Conservation (phyloP, 2,113 vertebrate genomes). For the Hippolais icterina region DNA sequence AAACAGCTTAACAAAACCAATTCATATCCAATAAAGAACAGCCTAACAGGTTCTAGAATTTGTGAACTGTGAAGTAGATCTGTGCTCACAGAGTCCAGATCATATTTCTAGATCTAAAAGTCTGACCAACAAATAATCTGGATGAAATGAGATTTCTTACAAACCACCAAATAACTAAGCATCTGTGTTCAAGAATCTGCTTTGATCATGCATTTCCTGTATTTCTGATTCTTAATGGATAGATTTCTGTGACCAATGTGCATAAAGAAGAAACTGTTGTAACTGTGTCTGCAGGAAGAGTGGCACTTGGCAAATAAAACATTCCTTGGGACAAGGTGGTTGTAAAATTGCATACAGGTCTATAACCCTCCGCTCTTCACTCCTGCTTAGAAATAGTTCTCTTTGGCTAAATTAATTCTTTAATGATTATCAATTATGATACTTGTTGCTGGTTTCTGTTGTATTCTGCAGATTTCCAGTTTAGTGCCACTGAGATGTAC, state of each 20-base stretch:
- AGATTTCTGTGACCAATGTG: neutral
- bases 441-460: slow-evolving; percentile 49
- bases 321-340: neutral
- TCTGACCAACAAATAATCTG: neutral
- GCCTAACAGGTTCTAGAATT: neutral
- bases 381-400: neutral
- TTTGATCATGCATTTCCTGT: neutral
- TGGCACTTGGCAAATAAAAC: slow-evolving; percentile 8
- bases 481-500: slow-evolving; percentile 16
- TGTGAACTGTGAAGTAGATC: neutral
- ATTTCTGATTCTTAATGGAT: slow-evolving; percentile 3
- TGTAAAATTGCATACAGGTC: neutral
- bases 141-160: neutral
- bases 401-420: slow-evolving; percentile 61
- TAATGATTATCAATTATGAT: slow-evolving; percentile 53
- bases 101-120: neutral
- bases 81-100: neutral
- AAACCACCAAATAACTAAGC: neutral
- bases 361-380: neutral
- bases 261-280: neutral
- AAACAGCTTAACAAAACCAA: neutral
- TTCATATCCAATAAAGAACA: neutral
- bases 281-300: neutral
- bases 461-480: slow-evolving; percentile 53
- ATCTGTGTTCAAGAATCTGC: neutral